These are phyloP conservation scores for Xiphorhynchus erythropygius DNA, from an alignment of 2,797 vertebrate species.

Conservation along the genomic window DNA sequence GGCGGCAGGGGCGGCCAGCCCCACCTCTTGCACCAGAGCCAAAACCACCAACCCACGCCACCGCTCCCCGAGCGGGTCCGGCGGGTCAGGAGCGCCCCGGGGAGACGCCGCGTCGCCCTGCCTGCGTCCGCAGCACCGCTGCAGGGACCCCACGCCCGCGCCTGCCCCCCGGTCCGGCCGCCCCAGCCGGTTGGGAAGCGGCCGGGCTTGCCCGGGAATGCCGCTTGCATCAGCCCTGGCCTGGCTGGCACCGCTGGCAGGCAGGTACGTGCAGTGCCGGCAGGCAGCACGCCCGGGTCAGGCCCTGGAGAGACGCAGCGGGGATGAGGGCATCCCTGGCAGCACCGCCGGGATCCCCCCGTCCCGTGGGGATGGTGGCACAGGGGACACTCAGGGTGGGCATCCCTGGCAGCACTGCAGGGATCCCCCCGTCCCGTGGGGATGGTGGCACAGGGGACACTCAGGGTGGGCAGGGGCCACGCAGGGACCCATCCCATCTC, in stretches of 20 bases:
- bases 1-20: background rate
- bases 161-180: background rate
- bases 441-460: background rate
- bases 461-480: too few relatives aligned
- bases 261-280: background rate
- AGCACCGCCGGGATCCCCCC: rapidly evolving
- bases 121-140: slow-evolving; percentile 45
- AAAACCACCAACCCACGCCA: background rate
- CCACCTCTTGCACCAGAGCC: background rate
- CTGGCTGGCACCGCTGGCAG: slow-evolving; percentile 12
- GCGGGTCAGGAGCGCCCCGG: background rate
- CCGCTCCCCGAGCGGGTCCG: background rate
- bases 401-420: rapidly evolving
- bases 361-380: rapidly evolving
- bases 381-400: background rate
- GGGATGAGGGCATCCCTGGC: background rate
- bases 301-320: rapidly evolving
- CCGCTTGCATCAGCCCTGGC: slow-evolving; percentile 25
- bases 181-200: slow-evolving; percentile 42
- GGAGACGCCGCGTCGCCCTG: background rate
- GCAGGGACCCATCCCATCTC: background rate
- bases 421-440: rapidly evolving
- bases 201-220: slow-evolving; percentile 24
- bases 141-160: slow-evolving; percentile 30
- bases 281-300: background rate